Conservation (phyloP, 1,140 invertebrate species). For the Laupala kohalensis region DNA sequence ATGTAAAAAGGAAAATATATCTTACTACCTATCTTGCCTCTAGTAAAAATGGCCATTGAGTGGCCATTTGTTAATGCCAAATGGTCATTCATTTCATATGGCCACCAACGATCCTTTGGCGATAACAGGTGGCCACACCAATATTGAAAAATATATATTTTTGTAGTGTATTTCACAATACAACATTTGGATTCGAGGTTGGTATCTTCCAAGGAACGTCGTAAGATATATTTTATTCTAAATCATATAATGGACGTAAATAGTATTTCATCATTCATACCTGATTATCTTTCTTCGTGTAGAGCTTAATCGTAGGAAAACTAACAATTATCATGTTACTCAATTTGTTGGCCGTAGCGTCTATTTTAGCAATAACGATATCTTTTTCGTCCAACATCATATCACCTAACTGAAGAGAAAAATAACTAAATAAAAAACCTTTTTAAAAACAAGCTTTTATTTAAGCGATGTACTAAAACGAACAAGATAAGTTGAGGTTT, state of each 20-base stretch:
- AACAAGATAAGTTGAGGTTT: too few species aligned
- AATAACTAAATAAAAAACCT: too few species aligned
- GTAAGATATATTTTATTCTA: too few species aligned
- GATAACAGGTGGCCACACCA: too few species aligned
- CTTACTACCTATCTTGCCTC: background rate
- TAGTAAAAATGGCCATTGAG: background rate
- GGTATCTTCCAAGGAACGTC: too few species aligned
- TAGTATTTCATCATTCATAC: conserved; percentile 31
- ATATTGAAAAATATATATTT: background rate
- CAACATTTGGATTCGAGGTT: background rate
- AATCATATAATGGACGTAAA: background rate
- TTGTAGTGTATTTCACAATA: background rate
- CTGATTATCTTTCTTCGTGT: conserved; percentile 83
- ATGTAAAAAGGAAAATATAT: too few species aligned
- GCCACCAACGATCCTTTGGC: too few species aligned
- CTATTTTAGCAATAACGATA: conserved; percentile 95
- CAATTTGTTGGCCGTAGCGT: conserved; percentile 93
- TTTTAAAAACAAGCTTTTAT: too few species aligned
- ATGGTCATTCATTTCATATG: too few species aligned
- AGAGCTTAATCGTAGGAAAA: conserved; percentile 95
- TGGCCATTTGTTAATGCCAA: too few species aligned
- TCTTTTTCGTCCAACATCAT: conserved; percentile 75
- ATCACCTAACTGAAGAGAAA: conserved; percentile 60
- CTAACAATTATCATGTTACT: conserved; percentile 87
- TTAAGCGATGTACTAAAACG: too few species aligned